Conservation (phyloP, 2,888 invertebrate genomes). For the Anagyrus pseudococci region DNA sequence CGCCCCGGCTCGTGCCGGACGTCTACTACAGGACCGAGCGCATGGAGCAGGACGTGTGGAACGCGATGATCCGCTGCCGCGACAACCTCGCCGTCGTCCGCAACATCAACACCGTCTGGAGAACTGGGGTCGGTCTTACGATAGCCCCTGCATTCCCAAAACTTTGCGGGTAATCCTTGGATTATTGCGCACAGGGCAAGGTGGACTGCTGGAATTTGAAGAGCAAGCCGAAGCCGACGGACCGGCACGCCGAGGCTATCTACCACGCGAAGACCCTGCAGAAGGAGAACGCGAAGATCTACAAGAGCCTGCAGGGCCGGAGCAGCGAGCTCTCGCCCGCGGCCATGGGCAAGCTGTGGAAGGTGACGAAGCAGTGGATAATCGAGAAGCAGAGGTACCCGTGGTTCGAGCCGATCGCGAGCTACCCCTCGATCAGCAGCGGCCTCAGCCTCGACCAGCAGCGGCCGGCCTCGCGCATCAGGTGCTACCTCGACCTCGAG, state of each 20-base stretch:
- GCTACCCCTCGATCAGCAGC: slow-evolving; percentile 39
- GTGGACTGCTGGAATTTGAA: slow-evolving; percentile 49
- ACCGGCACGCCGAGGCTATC: too few species aligned
- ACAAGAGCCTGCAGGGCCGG: slow-evolving; percentile 3
- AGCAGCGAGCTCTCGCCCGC: slow-evolving; percentile 25
- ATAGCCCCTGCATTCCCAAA: too few species aligned
- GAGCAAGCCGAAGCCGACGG: neutral
- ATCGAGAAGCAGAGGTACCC: slow-evolving; percentile 29
- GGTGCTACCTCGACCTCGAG: slow-evolving; percentile 56
- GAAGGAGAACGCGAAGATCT: neutral
- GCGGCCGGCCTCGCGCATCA: slow-evolving; percentile 39
- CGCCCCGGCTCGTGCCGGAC: slow-evolving; percentile 66
- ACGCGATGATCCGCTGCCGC: slow-evolving; percentile 62
- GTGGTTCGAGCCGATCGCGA: slow-evolving; percentile 27
- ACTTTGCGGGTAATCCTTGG: slow-evolving; percentile 5
- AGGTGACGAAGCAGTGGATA: slow-evolving; percentile 28
- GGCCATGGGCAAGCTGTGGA: slow-evolving; percentile 34
- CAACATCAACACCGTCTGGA: slow-evolving; percentile 67
- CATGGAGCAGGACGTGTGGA: slow-evolving; percentile 55
- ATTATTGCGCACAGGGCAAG: slow-evolving; percentile 42
- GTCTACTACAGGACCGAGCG: slow-evolving; percentile 64
- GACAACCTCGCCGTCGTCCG: slow-evolving; percentile 69
- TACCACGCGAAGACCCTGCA: neutral
- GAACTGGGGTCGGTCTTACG: slow-evolving; percentile 65
- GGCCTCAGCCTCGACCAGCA: slow-evolving; percentile 14